phyloP scores from a whole-genome alignment of 2,888 invertebrate species.

The Chloromyia formosa region DNA sequence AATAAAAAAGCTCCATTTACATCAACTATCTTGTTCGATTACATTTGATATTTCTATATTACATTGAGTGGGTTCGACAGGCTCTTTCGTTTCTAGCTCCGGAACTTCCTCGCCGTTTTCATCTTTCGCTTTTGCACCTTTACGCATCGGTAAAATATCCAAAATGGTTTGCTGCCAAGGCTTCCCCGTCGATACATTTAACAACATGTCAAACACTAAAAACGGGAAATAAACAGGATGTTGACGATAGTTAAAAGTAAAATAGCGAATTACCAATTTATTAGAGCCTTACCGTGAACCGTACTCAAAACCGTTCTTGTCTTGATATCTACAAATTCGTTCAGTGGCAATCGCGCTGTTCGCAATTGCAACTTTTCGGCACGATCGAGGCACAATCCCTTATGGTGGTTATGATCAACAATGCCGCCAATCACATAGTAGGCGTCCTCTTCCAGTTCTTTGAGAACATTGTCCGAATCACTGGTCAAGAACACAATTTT shows the following conservation, averaged over 20 bases:
- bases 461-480: conserved; percentile 90
- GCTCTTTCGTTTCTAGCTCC: background rate
- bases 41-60: background rate
- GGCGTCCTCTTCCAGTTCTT: conserved; percentile 76
- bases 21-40: background rate
- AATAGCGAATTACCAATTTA: too few relatives aligned
- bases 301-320: conserved; percentile 93
- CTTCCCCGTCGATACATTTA: conserved; percentile 78
- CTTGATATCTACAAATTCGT: conserved; percentile 89
- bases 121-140: conserved; percentile 70
- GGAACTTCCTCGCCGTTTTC: conserved; percentile 58
- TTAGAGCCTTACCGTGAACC: conserved; percentile 79
- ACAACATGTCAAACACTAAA: conserved; percentile 85
- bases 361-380: conserved; percentile 80
- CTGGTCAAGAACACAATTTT: conserved; percentile 90
- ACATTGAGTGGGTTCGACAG: background rate
- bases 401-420: conserved; percentile 96
- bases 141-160: conserved; percentile 79
- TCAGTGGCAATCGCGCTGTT: conserved; percentile 89
- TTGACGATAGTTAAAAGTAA: conserved; percentile 10
- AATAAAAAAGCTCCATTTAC: too few relatives aligned
- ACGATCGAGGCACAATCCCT: conserved; percentile 86
- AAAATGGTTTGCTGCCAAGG: conserved; percentile 83
- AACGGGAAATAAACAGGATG: conserved; percentile 54
- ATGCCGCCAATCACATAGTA: conserved; percentile 96